A percentile compares a stretch with the other conserved stretches of the same genome.
phyloP scores from a whole-genome alignment of 2,113 vertebrate genomes.

The Pandion haliaetus region DNA sequence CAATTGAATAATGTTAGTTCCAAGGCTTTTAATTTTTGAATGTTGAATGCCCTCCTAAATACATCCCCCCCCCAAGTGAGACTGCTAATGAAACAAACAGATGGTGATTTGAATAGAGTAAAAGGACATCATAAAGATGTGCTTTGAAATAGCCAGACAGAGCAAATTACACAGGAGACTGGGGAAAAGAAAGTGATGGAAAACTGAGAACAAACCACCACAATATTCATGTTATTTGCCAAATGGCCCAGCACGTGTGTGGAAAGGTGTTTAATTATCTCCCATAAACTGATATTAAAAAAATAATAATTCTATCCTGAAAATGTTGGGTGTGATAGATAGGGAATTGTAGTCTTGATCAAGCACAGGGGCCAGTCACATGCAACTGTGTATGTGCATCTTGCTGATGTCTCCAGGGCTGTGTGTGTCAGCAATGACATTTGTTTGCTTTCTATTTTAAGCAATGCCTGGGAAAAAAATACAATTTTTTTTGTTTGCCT shows the following conservation, averaged over 20 bases:
- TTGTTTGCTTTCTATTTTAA: constrained; percentile 41
- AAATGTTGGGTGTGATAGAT: neutral
- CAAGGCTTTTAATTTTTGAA: neutral
- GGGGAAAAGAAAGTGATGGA: neutral
- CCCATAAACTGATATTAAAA: neutral
- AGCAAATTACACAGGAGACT: neutral
- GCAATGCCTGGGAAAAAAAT: neutral
- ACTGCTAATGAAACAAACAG: constrained; percentile 9
- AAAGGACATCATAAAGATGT: neutral
- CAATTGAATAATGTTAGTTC: neutral
- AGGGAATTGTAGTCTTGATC: neutral
- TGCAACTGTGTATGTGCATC: neutral
- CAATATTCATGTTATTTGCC: neutral
- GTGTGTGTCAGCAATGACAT: neutral
- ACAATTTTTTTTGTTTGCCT: neutral
- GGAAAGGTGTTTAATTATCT: neutral
- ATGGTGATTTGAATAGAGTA: neutral
- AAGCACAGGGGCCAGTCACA: neutral
- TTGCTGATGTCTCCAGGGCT: neutral
- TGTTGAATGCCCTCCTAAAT: constrained; percentile 17
- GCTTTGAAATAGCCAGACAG: constrained; percentile 7
- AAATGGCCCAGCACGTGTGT: neutral
- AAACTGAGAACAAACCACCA: neutral
- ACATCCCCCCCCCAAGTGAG: neutral
- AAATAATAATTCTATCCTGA: neutral